Conservation (phyloP, 2,797 vertebrate genomes). For the Limnodromus scolopaceus region DNA sequence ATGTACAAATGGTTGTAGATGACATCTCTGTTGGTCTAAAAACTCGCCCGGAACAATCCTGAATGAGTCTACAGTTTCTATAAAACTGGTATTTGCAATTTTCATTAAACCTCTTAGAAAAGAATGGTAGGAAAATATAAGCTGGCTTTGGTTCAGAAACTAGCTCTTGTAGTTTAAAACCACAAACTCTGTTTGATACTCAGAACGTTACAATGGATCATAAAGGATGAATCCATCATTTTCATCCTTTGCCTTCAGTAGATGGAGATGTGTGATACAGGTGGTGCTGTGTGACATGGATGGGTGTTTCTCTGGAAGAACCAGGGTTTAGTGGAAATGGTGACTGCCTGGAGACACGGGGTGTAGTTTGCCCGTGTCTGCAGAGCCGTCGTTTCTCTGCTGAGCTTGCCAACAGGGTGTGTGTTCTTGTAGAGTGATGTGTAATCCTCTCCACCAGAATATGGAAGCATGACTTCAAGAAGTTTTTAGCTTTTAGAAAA, state of each 20-base stretch:
- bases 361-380: background rate
- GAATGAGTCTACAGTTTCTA: background rate
- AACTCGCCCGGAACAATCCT: background rate
- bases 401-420: constrained; percentile 60
- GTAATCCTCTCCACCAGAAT: constrained; percentile 60
- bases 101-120: background rate
- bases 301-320: constrained; percentile 5
- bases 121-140: background rate
- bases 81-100: background rate
- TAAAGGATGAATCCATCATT: background rate
- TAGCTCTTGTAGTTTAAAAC: background rate
- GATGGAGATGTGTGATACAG: background rate
- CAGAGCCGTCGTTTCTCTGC: background rate
- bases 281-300: background rate
- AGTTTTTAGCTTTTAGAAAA: constrained; percentile 28
- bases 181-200: background rate
- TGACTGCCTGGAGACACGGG: background rate
- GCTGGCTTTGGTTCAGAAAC: background rate
- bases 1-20: background rate
- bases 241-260: background rate
- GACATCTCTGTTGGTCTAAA: background rate
- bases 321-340: background rate
- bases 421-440: constrained; percentile 46
- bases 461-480: constrained; percentile 41
- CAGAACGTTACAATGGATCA: fast-evolving